Evolutionary conservation across 2,888 invertebrate genomes (phyloP), one percentile per base, ranked within the genome.

Genomic region (Seira sanloemensis): DNA sequence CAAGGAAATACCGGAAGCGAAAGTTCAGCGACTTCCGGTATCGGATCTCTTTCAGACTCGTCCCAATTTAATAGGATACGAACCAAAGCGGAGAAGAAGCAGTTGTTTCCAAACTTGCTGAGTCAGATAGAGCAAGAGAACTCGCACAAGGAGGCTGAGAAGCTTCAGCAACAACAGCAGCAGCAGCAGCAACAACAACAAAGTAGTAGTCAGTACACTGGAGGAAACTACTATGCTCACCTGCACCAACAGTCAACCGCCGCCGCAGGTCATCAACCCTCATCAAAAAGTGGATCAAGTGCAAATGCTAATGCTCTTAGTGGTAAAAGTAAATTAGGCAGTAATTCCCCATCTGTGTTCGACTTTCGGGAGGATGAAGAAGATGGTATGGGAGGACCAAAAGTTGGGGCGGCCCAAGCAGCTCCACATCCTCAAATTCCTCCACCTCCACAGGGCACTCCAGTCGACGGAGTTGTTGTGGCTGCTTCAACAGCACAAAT

Each of bases 21-120:
- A 66, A 67, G 77, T 37, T 68, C 78, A 0, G 74, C 50, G 1
- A 78, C 74, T 0, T 84, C 80, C 54, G 84, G 86, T 0, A 67
- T 78, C 23, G 84, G 66, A 0, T 67, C 84, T 16, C 12, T 50
- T 50, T 77, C 78, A 18, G 81, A 68, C 58, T 77, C 80, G 0
- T 80, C 75, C 2, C 78, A 72, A 50, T 78, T 71, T 66, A 80
- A 86, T 25, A 74, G 96, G 90, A 96, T 97, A 90, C 93, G 96
- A 88, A 97, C 97, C 1, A 97, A 97, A 92, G 97, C 96, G 0
- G 97, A 97, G 91, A 92, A 96, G 58, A 97, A 97, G 91, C 93
- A 92, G 78, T 58, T 89, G 37, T 89, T 89, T 78, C 89, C 89
- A 16, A 89, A 89, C 76, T 82, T 89, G 25, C 84, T 89, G 21